Conservation (phyloP, 2,888 invertebrate species). For the Cephus sareptanus region DNA sequence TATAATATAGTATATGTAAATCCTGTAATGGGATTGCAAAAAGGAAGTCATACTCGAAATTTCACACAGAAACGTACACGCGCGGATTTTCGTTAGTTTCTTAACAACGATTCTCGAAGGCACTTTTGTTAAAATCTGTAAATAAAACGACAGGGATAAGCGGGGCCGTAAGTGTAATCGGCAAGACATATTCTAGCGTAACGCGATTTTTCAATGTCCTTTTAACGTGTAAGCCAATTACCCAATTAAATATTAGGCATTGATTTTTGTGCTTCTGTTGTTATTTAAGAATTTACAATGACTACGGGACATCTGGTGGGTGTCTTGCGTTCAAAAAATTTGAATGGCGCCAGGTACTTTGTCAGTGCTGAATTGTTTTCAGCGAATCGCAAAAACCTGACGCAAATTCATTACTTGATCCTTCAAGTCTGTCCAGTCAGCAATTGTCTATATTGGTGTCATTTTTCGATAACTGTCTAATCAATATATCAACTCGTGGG, state of each 20-base stretch:
- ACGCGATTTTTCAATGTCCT: slow-evolving; percentile 65
- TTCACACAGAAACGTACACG: slow-evolving; percentile 3
- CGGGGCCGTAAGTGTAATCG: slow-evolving; percentile 49
- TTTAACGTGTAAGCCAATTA: slow-evolving; percentile 60
- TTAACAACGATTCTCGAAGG: slow-evolving; percentile 56
- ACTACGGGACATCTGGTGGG: slow-evolving; percentile 27
- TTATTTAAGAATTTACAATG: slow-evolving; percentile 33
- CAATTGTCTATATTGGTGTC: slow-evolving; percentile 63
- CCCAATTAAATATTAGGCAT: slow-evolving; percentile 56
- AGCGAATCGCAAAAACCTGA: not conserved
- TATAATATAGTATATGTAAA: not conserved
- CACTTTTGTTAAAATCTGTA: slow-evolving; percentile 39
- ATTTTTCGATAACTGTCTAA: slow-evolving; percentile 65
- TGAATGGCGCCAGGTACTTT: slow-evolving; percentile 45
- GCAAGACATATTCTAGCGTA: slow-evolving; percentile 58
- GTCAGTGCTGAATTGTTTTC: not conserved
- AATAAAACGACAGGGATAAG: slow-evolving; percentile 17
- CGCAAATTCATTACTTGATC: slow-evolving; percentile 42
- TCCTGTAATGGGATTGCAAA: not conserved
- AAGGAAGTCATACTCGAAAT: not conserved
- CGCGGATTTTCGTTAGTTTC: slow-evolving; percentile 49
- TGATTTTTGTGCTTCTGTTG: slow-evolving; percentile 59
- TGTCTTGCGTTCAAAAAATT: slow-evolving; percentile 51
- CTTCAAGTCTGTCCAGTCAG: slow-evolving; percentile 59
- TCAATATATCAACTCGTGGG: slow-evolving; percentile 55